A percentile compares a stretch with the other conserved stretches of the same genome.
Conservation (phyloP, 2,797 vertebrate genomes). For the Bovichtus variegatus region DNA sequence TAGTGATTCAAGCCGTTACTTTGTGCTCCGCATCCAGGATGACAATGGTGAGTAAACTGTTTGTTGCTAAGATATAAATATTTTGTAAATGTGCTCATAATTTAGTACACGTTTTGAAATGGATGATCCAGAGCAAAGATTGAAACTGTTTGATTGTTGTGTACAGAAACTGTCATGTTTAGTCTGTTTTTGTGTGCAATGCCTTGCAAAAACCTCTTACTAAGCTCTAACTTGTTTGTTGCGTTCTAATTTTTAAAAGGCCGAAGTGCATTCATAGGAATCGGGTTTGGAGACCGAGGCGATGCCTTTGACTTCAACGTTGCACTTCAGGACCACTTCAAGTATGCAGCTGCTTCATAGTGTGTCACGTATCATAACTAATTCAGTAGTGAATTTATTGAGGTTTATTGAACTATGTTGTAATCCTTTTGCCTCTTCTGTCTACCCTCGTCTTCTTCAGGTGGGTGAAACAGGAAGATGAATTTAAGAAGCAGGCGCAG, state of each 20-base stretch:
- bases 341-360: conserved; percentile 80
- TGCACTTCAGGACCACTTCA: conserved; percentile 97
- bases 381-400: not conserved
- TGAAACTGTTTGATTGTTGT: not conserved
- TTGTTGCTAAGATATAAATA: conserved; percentile 38
- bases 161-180: not conserved
- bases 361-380: not conserved
- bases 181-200: not conserved
- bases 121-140: not conserved
- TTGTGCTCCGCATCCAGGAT: conserved; percentile 97
- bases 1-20: conserved; percentile 97
- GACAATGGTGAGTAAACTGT: conserved; percentile 88
- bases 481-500: conserved; percentile 93
- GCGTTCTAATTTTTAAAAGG: conserved; percentile 79
- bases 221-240: not conserved
- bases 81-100: conserved; percentile 30
- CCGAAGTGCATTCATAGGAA: conserved; percentile 97
- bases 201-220: not conserved
- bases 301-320: conserved; percentile 99
- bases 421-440: not conserved
- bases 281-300: conserved; percentile 95
- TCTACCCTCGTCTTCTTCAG: conserved; percentile 69
- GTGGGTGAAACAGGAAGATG: conserved; percentile 97
- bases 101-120: conserved; percentile 9
- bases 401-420: not conserved